A percentile compares a stretch with the other conserved stretches of the same genome.
Evolutionary conservation across 2,797 vertebrate genomes (phyloP).

Genomic region (Delichon dasypus): DNA sequence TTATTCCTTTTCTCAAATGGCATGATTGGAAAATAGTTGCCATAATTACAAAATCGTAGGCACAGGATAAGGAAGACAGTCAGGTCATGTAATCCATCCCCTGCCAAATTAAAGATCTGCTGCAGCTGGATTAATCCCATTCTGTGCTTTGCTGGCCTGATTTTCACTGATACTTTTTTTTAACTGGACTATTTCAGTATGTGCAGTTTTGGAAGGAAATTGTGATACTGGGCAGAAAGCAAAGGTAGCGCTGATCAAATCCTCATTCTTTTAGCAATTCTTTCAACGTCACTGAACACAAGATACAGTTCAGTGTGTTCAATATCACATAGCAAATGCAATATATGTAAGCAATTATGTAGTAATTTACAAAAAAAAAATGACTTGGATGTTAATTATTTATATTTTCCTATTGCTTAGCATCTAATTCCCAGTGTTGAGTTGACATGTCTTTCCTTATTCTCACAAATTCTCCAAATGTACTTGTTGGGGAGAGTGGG

Average conservation of each 20-base stretch:
- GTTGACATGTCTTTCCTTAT: slow-evolving; percentile 39
- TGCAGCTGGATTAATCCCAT: background rate
- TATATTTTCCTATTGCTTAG: slow-evolving; percentile 23
- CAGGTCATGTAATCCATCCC: slow-evolving; percentile 31
- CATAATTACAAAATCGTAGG: slow-evolving; percentile 41
- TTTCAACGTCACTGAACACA: background rate
- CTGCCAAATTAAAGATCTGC: slow-evolving; percentile 35
- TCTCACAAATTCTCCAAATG: slow-evolving; percentile 50
- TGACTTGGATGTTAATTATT: background rate
- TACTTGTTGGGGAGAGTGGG: background rate
- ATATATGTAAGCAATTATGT: background rate
- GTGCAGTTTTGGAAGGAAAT: background rate
- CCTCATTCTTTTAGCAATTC: background rate
- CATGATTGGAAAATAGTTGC: slow-evolving; percentile 30
- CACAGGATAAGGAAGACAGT: slow-evolving; percentile 17
- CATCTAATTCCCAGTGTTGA: slow-evolving; percentile 7
- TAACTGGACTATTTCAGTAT: background rate
- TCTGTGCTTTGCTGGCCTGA: background rate
- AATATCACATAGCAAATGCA: background rate
- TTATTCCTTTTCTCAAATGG: slow-evolving; percentile 42
- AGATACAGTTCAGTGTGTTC: background rate
- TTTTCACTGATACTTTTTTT: background rate
- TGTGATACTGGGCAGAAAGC: background rate
- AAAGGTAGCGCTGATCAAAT: background rate
- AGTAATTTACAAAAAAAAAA: background rate